Evolutionary conservation across 2,797 vertebrate genomes (phyloP).

Genomic region (Psittacula echo): DNA sequence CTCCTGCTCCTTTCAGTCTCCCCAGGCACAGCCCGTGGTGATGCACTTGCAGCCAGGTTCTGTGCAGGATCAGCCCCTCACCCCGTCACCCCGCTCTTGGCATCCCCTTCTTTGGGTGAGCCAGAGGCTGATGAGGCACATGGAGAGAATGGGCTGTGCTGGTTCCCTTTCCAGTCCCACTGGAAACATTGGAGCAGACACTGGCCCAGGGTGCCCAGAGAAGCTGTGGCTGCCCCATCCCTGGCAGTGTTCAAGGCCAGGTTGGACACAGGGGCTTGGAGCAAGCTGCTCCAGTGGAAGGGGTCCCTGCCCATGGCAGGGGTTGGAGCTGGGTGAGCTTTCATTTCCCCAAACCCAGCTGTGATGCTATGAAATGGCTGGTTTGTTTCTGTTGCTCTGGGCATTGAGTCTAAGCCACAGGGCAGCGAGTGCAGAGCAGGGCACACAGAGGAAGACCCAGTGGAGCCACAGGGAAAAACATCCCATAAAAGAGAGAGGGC

Average conservation of each 20-base stretch:
- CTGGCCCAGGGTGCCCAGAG: neutral
- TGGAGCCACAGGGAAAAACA: fast-evolving
- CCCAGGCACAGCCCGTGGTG: neutral
- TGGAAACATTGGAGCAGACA: neutral
- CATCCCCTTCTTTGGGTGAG: neutral
- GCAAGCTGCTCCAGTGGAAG: neutral
- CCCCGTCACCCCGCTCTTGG: too few relatives aligned
- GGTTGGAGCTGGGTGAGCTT: too few relatives aligned
- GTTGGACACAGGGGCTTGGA: neutral
- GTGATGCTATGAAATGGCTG: neutral
- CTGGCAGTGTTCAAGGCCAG: neutral
- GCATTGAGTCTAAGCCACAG: fast-evolving
- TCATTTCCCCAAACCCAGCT: neutral
- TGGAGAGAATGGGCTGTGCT: neutral
- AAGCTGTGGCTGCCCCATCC: neutral
- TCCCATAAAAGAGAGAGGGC: neutral
- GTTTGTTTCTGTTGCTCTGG: neutral
- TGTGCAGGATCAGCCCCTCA: neutral
- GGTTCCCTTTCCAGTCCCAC: neutral
- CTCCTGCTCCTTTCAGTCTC: neutral
- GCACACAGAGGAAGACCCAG: fast-evolving
- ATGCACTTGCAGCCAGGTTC: neutral
- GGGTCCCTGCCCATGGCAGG: fast-evolving
- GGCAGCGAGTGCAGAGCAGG: neutral
- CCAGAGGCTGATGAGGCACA: fast-evolving